A percentile compares a stretch with the other conserved stretches of the same genome.
Conservation (phyloP, 2,888 invertebrate genomes). For the Sipha maydis region DNA sequence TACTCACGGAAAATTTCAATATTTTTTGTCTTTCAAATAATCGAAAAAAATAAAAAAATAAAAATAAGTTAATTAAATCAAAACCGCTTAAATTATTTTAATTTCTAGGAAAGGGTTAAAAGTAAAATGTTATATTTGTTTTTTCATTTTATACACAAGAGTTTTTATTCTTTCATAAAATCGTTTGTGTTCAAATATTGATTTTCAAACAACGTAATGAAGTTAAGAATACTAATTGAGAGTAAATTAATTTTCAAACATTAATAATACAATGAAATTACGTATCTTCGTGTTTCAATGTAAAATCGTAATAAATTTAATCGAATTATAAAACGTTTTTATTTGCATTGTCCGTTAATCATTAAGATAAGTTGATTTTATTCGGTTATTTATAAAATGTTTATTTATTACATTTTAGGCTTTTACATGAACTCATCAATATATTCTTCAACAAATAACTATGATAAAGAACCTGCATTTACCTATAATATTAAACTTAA, state of each 20-base stretch:
- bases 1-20: too few species aligned
- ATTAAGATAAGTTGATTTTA: conserved; percentile 9
- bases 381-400: not conserved
- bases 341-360: not conserved
- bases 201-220: conserved; percentile 19
- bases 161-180: conserved; percentile 3
- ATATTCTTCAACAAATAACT: not conserved
- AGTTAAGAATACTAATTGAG: conserved; percentile 8
- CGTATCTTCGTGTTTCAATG: not conserved
- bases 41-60: not conserved
- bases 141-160: not conserved
- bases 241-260: conserved; percentile 39
- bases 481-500: not conserved
- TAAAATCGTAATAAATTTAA: not conserved
- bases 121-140: conserved; percentile 32
- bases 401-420: too few species aligned
- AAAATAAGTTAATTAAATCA: not conserved
- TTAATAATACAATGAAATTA: not conserved
- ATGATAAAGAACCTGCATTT: not conserved
- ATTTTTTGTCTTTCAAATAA: not conserved
- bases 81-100: not conserved
- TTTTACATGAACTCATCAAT: too few species aligned
- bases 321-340: conserved; percentile 29
- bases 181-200: conserved; percentile 16
- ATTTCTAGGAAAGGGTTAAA: not conserved